Evolutionary conservation across 2,888 invertebrate genomes (phyloP).

Genomic region (Atrina japonica): DNA sequence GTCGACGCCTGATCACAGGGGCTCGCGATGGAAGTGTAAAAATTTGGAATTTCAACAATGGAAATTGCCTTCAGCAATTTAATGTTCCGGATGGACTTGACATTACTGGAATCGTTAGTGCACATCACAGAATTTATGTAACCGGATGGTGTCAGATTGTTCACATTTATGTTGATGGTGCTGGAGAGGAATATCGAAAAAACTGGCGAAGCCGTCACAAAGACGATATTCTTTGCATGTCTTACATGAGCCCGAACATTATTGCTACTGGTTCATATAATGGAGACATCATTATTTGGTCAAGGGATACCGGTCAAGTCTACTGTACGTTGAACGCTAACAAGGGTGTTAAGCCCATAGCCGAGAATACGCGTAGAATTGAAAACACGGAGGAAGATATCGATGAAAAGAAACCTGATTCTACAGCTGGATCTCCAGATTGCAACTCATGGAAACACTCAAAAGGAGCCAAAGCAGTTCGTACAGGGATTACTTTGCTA

Average conservation of each 20-base stretch:
- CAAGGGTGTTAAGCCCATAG: constrained; percentile 51
- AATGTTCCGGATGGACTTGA: constrained; percentile 84
- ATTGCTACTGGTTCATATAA: constrained; percentile 86
- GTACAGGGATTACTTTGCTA: constrained; percentile 27
- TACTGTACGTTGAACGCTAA: constrained; percentile 66
- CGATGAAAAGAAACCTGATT: neutral
- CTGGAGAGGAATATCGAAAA: constrained; percentile 83
- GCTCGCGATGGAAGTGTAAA: constrained; percentile 90
- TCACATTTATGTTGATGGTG: constrained; percentile 64
- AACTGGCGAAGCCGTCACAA: constrained; percentile 88
- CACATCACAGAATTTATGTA: constrained; percentile 85
- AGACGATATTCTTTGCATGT: constrained; percentile 88
- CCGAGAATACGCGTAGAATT: constrained; percentile 30
- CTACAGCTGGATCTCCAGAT: neutral
- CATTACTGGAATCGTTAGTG: constrained; percentile 83
- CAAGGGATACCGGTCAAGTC: constrained; percentile 87
- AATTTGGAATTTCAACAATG: constrained; percentile 93
- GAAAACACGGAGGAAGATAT: constrained; percentile 5
- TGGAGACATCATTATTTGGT: constrained; percentile 91
- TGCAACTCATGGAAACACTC: constrained; percentile 1
- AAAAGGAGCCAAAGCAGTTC: constrained; percentile 26
- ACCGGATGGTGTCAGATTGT: constrained; percentile 88
- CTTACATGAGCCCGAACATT: constrained; percentile 80
- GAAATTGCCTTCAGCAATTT: constrained; percentile 87
- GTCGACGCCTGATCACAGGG: constrained; percentile 88